Conservation (phyloP, 2,113 vertebrate genomes). For the Oncorhynchus masou region DNA sequence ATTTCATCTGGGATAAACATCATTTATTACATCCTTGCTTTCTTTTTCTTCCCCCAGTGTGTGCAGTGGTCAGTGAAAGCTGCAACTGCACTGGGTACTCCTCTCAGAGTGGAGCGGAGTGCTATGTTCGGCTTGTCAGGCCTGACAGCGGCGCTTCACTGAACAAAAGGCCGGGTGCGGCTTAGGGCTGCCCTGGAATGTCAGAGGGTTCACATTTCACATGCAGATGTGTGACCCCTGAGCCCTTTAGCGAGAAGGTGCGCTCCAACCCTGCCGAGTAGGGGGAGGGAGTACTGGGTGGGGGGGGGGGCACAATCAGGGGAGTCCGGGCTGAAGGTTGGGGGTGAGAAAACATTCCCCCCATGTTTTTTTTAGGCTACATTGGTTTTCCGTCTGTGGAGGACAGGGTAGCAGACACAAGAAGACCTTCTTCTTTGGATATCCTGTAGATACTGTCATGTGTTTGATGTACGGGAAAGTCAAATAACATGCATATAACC, state of each 20-base stretch:
- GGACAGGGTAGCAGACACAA: conserved; percentile 64
- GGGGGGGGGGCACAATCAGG: conserved; percentile 71
- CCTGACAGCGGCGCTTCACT: conserved; percentile 84
- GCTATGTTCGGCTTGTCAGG: conserved; percentile 80
- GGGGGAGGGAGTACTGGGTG: conserved; percentile 59
- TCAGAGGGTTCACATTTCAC: conserved; percentile 96
- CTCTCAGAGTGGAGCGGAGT: too few relatives aligned
- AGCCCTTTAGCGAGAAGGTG: conserved; percentile 83
- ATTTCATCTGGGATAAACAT: conserved; percentile 24
- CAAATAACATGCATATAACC: too few relatives aligned
- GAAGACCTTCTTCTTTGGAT: neutral
- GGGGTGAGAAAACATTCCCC: conserved; percentile 59
- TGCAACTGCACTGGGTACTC: neutral
- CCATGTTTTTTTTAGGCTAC: conserved; percentile 12
- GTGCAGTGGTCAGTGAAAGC: neutral
- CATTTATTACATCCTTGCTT: conserved; percentile 1
- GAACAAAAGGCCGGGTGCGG: conserved; percentile 79
- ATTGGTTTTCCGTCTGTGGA: conserved; percentile 55
- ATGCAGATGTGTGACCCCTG: conserved; percentile 93
- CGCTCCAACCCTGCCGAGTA: conserved; percentile 60
- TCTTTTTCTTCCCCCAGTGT: neutral
- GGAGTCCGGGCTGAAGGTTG: conserved; percentile 50
- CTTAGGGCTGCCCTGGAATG: conserved; percentile 76
- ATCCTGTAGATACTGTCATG: too few relatives aligned
- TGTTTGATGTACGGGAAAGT: too few relatives aligned